Evolutionary conservation across 1,140 invertebrate genomes (phyloP).

Genomic region (Homarus americanus): DNA sequence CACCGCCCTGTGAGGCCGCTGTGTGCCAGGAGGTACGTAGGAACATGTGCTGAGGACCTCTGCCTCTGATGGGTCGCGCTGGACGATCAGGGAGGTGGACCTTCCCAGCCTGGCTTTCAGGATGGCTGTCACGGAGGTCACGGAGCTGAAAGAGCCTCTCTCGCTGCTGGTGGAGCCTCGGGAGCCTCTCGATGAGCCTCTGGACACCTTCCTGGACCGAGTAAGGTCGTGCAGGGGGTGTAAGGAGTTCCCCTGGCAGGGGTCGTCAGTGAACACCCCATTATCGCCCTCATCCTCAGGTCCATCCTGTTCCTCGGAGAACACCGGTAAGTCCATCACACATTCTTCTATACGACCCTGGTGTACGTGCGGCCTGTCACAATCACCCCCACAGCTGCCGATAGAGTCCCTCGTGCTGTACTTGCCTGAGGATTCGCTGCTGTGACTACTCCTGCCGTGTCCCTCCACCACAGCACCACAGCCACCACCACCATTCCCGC

Average conservation of each 20-base stretch:
- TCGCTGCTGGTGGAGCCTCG: conserved; percentile 60
- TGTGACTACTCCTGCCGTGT: conserved; percentile 42
- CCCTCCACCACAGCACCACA: not conserved
- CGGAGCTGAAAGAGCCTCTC: conserved; percentile 52
- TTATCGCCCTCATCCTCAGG: conserved; percentile 2
- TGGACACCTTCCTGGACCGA: conserved; percentile 22
- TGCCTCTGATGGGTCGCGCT: conserved; percentile 5
- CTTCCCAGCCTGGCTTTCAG: conserved; percentile 46
- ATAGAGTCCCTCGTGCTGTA: conserved; percentile 54
- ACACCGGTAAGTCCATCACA: conserved; percentile 32
- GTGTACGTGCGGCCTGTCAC: not conserved
- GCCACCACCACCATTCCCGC: not conserved
- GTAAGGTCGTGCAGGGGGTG: conserved; percentile 24
- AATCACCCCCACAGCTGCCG: conserved; percentile 35
- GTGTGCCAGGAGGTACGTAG: not conserved
- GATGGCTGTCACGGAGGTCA: conserved; percentile 37
- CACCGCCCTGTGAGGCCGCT: conserved; percentile 37
- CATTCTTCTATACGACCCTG: conserved; percentile 17
- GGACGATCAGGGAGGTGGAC: conserved; percentile 38
- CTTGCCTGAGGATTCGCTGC: conserved; percentile 66
- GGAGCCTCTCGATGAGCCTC: conserved; percentile 31
- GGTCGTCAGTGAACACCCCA: not conserved
- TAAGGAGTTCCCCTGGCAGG: not conserved
- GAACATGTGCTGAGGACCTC: conserved; percentile 46
- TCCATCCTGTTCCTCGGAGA: conserved; percentile 29